Evolutionary conservation across 1,140 invertebrate genomes (phyloP).

Genomic region (Lithobius niger): DNA sequence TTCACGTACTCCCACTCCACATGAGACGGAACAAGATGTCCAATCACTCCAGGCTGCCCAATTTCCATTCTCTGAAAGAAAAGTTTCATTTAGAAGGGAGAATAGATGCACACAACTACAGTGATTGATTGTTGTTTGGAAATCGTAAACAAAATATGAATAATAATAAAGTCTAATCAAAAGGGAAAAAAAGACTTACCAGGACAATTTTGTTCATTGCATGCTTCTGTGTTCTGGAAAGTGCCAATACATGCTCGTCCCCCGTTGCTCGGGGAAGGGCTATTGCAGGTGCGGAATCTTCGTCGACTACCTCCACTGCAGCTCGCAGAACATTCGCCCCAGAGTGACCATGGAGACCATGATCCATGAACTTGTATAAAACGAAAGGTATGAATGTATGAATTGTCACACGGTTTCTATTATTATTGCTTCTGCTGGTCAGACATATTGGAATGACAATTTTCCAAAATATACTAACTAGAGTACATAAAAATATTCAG

Average conservation of each 20-base stretch:
- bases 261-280: slow-evolving; percentile 42
- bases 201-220: slow-evolving; percentile 27
- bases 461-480: too few relatives aligned
- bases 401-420: too few relatives aligned
- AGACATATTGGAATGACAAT: too few relatives aligned
- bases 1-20: slow-evolving; percentile 22
- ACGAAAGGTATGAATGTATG: too few relatives aligned
- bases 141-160: too few relatives aligned
- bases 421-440: too few relatives aligned
- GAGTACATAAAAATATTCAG: too few relatives aligned
- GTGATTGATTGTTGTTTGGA: too few relatives aligned
- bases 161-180: too few relatives aligned
- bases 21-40: slow-evolving; percentile 29
- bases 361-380: slow-evolving; percentile 19
- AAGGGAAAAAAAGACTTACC: too few relatives aligned
- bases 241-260: slow-evolving; percentile 49
- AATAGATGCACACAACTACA: too few relatives aligned
- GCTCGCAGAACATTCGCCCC: slow-evolving; percentile 12
- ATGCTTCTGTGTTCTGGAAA: slow-evolving; percentile 19
- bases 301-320: slow-evolving; percentile 13
- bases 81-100: too few relatives aligned
- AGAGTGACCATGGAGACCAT: slow-evolving; percentile 13
- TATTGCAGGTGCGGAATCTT: slow-evolving; percentile 42
- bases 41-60: slow-evolving; percentile 32
- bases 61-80: slow-evolving; percentile 17